phyloP scores from a whole-genome alignment of 2,797 vertebrate species.

The Zonotrichia albicollis region DNA sequence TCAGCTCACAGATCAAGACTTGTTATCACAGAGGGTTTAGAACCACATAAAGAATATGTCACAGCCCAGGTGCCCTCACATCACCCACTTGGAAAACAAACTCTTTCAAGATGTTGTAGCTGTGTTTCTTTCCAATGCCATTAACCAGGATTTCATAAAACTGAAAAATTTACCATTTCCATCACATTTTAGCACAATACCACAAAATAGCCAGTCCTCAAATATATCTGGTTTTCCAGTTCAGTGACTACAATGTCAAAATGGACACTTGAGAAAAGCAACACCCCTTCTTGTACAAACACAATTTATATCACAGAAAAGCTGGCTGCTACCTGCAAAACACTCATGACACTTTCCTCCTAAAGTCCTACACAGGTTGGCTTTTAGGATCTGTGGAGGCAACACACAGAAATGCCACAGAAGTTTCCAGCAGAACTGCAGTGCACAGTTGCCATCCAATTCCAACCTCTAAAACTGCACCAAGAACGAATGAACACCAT shows the following conservation, averaged over 20 bases:
- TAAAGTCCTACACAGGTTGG: rapidly evolving
- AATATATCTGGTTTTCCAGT: not conserved
- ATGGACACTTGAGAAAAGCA: not conserved
- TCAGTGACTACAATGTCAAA: not conserved
- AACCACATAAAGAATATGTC: not conserved
- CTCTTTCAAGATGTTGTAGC: not conserved
- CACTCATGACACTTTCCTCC: rapidly evolving
- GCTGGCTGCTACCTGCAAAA: not conserved
- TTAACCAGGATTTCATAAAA: not conserved
- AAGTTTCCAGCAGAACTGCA: not conserved
- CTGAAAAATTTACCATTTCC: not conserved
- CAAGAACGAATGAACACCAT: rapidly evolving
- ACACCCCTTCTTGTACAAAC: not conserved
- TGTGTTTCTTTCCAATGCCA: not conserved
- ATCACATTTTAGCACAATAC: not conserved
- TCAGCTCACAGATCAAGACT: not conserved
- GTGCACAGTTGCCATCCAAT: not conserved
- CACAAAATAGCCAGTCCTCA: not conserved
- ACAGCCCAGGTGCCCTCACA: not conserved
- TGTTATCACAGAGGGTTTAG: not conserved
- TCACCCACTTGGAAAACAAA: not conserved
- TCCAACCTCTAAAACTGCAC: not conserved
- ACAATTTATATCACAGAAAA: not conserved
- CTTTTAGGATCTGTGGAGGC: not conserved
- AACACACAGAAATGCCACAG: not conserved